Conservation (phyloP, 2,888 invertebrate genomes). For the Cataglyphis cursor region DNA sequence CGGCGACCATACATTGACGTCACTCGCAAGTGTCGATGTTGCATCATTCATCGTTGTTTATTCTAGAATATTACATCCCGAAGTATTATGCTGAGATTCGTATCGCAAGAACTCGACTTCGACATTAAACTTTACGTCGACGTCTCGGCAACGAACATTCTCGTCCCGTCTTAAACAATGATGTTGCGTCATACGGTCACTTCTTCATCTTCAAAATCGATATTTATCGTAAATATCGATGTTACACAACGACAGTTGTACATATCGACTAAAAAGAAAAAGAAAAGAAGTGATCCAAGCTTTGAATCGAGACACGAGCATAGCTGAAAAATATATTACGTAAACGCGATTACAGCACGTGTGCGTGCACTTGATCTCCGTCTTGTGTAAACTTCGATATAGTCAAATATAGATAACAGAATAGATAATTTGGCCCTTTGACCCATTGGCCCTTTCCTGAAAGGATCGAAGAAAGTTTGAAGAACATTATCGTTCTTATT, state of each 20-base stretch:
- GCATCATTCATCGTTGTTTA: background rate
- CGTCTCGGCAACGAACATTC: background rate
- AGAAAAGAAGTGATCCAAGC: background rate
- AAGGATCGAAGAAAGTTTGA: background rate
- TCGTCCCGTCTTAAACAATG: background rate
- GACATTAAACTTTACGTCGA: background rate
- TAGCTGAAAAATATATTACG: conserved; percentile 32
- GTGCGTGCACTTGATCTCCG: background rate
- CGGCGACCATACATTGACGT: background rate
- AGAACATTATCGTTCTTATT: background rate
- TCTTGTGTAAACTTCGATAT: background rate
- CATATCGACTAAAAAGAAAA: background rate
- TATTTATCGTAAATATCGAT: background rate
- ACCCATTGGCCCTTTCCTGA: background rate
- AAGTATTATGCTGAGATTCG: background rate
- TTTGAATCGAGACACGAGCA: background rate
- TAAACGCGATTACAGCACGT: conserved; percentile 29
- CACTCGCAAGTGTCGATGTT: background rate
- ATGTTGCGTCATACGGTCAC: background rate
- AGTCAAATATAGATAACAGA: background rate
- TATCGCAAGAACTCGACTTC: background rate
- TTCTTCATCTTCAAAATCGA: background rate
- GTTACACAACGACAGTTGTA: background rate
- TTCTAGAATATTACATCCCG: background rate
- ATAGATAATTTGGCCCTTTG: too few relatives aligned